Evolutionary conservation across 1,140 invertebrate genomes (phyloP).

Genomic region (Scaptomyza pallida): DNA sequence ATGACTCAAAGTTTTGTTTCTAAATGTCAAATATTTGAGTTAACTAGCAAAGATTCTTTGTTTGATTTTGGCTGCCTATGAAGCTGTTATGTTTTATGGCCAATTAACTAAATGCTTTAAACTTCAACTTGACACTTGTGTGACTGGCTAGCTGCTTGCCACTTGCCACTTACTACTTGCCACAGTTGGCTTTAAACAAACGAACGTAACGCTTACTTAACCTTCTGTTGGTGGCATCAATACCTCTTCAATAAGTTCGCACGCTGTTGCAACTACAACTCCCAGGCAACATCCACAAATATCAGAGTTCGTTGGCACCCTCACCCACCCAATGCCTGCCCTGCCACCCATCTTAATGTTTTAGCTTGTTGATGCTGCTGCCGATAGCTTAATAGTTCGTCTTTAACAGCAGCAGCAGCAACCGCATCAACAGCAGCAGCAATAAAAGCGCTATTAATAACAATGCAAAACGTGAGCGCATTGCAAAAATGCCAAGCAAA

Average conservation of each 20-base stretch:
- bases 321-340: not conserved
- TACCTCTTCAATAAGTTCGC: conserved; percentile 52
- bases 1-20: conserved; percentile 50
- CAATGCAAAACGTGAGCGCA: conserved; percentile 50
- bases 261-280: conserved; percentile 52
- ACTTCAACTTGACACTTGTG: conserved; percentile 78
- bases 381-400: conserved; percentile 42
- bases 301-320: conserved; percentile 66
- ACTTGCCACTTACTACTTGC: conserved; percentile 20
- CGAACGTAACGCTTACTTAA: conserved; percentile 51
- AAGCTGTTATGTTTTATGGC: conserved; percentile 37
- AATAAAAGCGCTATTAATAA: conserved; percentile 20
- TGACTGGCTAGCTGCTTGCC: conserved; percentile 15
- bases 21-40: conserved; percentile 74
- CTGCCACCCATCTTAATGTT: not conserved
- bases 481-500: conserved; percentile 32
- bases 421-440: conserved; percentile 13
- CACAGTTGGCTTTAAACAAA: not conserved
- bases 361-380: conserved; percentile 28
- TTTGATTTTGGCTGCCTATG: conserved; percentile 42
- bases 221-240: conserved; percentile 45
- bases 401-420: conserved; percentile 23
- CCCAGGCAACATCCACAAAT: conserved; percentile 57
- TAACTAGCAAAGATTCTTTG: conserved; percentile 19
- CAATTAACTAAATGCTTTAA: conserved; percentile 69